Conservation (phyloP, 2,797 vertebrate genomes). For the Cirrhinus molitorella region DNA sequence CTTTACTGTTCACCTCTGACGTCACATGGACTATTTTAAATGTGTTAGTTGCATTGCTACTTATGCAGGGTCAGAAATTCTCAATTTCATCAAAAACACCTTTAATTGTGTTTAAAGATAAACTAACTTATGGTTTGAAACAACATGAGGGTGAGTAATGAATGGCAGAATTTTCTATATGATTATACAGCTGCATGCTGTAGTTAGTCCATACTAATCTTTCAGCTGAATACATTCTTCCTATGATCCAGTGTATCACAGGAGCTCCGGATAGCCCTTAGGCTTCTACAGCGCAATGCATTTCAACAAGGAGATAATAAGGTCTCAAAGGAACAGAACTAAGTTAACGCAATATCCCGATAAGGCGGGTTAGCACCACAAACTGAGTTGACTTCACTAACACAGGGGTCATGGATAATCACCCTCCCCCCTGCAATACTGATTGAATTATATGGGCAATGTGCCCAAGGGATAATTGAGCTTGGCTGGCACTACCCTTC, state of each 20-base stretch:
- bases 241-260: constrained; percentile 9
- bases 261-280: not conserved
- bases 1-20: too few relatives aligned
- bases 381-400: constrained; percentile 37
- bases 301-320: constrained; percentile 41
- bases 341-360: constrained; percentile 22
- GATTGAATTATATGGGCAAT: constrained; percentile 56
- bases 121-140: not conserved
- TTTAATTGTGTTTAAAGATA: too few relatives aligned
- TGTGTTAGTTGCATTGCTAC: too few relatives aligned
- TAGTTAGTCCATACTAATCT: not conserved
- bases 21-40: too few relatives aligned
- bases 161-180: not conserved
- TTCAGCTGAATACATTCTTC: not conserved
- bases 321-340: constrained; percentile 36
- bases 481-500: constrained; percentile 44
- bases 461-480: constrained; percentile 49
- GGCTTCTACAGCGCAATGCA: constrained; percentile 5
- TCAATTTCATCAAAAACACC: too few relatives aligned
- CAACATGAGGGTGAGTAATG: not conserved
- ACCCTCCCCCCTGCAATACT: constrained; percentile 34
- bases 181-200: not conserved
- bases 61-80: too few relatives aligned
- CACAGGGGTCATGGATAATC: constrained; percentile 38
- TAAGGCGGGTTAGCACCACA: constrained; percentile 29